Conservation (phyloP, 2,113 vertebrate genomes). For the Myiagra hebetior region DNA sequence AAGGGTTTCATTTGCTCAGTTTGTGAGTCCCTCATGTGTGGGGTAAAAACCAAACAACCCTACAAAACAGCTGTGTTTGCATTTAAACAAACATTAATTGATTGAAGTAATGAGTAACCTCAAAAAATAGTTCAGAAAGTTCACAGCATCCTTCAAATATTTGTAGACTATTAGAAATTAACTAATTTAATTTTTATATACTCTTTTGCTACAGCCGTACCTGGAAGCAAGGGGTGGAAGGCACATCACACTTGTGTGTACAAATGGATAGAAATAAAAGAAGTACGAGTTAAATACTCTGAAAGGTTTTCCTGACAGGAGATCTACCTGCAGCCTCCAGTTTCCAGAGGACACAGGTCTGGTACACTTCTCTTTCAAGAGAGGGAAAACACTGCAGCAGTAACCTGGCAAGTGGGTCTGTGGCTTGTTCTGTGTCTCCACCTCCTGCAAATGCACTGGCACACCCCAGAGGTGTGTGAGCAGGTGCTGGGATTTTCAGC, state of each 20-base stretch:
- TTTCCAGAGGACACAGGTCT: background rate
- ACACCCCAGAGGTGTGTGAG: background rate
- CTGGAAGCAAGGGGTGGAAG: background rate
- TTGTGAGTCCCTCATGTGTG: background rate
- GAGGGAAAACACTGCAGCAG: background rate
- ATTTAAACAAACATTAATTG: constrained; percentile 51
- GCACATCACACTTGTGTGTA: background rate
- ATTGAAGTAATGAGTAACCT: constrained; percentile 43
- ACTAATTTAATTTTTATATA: background rate
- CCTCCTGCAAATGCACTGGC: background rate
- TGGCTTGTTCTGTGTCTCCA: background rate
- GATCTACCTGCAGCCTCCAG: background rate
- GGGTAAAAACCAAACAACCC: constrained; percentile 1
- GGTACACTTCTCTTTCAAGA: background rate
- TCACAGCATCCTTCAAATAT: constrained; percentile 1
- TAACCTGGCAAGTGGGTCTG: background rate
- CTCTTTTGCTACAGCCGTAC: background rate
- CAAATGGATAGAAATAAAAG: background rate
- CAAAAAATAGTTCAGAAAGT: background rate
- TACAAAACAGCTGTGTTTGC: constrained; percentile 28
- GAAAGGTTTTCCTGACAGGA: background rate
- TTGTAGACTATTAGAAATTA: constrained; percentile 24
- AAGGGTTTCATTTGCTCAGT: background rate
- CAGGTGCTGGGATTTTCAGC: background rate
- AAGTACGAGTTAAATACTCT: background rate